Percentiles rank a stretch among this genome's conserved stretches.
phyloP scores from a whole-genome alignment of 1,140 invertebrate species.

The Drosophila busckii region DNA sequence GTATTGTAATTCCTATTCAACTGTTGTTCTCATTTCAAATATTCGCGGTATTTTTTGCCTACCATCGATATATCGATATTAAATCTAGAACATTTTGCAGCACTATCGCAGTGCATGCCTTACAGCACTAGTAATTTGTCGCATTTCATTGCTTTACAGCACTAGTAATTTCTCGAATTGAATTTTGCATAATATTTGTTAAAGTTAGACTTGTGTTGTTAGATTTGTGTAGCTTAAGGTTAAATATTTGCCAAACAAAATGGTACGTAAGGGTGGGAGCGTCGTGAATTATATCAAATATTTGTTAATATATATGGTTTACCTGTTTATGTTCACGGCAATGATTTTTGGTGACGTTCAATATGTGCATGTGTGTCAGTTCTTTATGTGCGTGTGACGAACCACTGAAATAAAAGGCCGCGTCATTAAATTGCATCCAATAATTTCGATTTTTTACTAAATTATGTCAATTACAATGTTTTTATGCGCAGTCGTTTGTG shows the following conservation, averaged over 20 bases:
- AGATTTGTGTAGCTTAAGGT: constrained; percentile 24
- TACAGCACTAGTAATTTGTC: too few species aligned
- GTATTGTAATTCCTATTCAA: too few species aligned
- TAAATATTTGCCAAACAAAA: constrained; percentile 31
- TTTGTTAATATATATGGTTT: constrained; percentile 26
- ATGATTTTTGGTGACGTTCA: constrained; percentile 40
- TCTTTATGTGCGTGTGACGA: constrained; percentile 3
- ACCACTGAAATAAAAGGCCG: constrained; percentile 16
- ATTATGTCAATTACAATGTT: constrained; percentile 7
- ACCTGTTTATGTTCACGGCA: constrained; percentile 33
- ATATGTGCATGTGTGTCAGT: constrained; percentile 15
- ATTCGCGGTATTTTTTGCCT: too few species aligned
- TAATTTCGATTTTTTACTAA: constrained; percentile 50
- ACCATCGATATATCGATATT: too few species aligned
- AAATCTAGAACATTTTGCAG: too few species aligned
- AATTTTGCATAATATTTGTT: too few species aligned
- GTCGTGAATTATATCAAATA: constrained; percentile 1
- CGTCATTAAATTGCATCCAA: constrained; percentile 40
- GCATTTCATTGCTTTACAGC: too few species aligned
- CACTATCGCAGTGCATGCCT: too few species aligned
- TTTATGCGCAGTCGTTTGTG: constrained; percentile 83
- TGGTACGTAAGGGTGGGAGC: constrained; percentile 24
- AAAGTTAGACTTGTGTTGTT: too few species aligned
- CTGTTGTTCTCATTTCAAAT: too few species aligned
- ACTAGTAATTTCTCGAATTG: too few species aligned